phyloP scores from a whole-genome alignment of 2,797 vertebrate species.

The Xyrichtys novacula region DNA sequence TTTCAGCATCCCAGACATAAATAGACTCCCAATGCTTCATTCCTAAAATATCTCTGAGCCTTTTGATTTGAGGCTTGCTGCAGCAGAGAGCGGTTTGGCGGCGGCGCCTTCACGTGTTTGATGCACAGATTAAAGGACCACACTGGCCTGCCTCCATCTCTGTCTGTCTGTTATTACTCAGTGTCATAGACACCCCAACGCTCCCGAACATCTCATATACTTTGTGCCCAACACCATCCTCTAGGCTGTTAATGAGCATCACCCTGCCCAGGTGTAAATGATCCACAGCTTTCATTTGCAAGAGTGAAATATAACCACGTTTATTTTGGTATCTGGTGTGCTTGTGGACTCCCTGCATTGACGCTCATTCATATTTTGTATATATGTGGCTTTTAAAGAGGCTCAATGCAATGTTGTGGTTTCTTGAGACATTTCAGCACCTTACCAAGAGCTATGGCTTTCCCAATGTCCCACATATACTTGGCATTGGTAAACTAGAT shows the following conservation, averaged over 20 bases:
- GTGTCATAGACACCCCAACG: conserved; percentile 22
- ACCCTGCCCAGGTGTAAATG: conserved; percentile 53
- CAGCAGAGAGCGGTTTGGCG: conserved; percentile 28
- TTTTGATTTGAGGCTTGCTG: conserved; percentile 18
- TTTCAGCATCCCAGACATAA: conserved; percentile 23
- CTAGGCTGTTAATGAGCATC: conserved; percentile 22
- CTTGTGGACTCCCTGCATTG: conserved; percentile 63
- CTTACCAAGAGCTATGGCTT: conserved; percentile 77
- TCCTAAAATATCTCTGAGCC: conserved; percentile 42
- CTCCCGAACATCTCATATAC: conserved; percentile 37
- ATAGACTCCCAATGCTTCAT: conserved; percentile 35
- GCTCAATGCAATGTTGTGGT: conserved; percentile 72
- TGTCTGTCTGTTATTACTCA: conserved; percentile 16
- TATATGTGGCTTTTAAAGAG: conserved; percentile 74
- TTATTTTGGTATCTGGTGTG: conserved; percentile 69
- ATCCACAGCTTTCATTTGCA: conserved; percentile 42
- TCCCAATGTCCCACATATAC: conserved; percentile 70
- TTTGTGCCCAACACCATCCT: conserved; percentile 26
- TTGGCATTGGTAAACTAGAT: conserved; percentile 73
- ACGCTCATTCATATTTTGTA: conserved; percentile 63
- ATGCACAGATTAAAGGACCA: conserved; percentile 44
- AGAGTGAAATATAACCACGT: conserved; percentile 62
- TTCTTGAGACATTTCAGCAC: conserved; percentile 72
- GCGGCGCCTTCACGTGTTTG: conserved; percentile 36
- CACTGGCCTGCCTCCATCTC: conserved; percentile 39